Evolutionary conservation across 2,113 vertebrate genomes (phyloP).

Genomic region (Micromys minutus): DNA sequence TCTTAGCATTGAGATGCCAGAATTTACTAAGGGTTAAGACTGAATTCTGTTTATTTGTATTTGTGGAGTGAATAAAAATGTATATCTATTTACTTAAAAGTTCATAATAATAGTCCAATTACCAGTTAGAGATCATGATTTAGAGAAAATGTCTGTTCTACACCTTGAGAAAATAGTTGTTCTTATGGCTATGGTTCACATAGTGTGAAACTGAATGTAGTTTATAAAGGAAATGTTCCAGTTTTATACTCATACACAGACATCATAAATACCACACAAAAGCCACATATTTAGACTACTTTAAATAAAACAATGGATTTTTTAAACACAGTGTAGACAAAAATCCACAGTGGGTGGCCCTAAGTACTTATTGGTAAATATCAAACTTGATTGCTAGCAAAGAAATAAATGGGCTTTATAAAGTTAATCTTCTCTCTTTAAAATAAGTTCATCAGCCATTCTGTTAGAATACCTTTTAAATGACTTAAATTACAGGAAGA

Average conservation of each 20-base stretch:
- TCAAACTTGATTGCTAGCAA: no score
- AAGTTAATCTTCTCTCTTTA: background rate
- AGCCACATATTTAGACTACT: background rate
- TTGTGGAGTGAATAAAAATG: slow-evolving; percentile 74
- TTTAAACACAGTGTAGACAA: background rate
- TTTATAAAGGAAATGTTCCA: slow-evolving; percentile 70
- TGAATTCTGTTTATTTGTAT: slow-evolving; percentile 63
- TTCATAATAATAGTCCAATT: slow-evolving; percentile 79
- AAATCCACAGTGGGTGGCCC: background rate
- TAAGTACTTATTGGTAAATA: background rate
- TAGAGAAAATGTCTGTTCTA: slow-evolving; percentile 78
- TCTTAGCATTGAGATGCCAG: slow-evolving; percentile 65
- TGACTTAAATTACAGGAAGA: background rate
- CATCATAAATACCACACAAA: background rate
- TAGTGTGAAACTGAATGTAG: slow-evolving; percentile 65
- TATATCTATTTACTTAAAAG: slow-evolving; percentile 56
- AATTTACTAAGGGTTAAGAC: slow-evolving; percentile 57
- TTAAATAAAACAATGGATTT: background rate
- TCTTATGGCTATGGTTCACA: slow-evolving; percentile 77
- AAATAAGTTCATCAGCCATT: background rate
- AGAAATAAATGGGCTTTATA: background rate
- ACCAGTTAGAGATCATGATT: slow-evolving; percentile 76
- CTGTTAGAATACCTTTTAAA: background rate
- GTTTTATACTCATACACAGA: background rate
- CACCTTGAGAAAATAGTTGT: slow-evolving; percentile 75